Evolutionary conservation across 2,113 vertebrate genomes (phyloP).

Genomic region (Rhegmatorhina hoffmannsi): DNA sequence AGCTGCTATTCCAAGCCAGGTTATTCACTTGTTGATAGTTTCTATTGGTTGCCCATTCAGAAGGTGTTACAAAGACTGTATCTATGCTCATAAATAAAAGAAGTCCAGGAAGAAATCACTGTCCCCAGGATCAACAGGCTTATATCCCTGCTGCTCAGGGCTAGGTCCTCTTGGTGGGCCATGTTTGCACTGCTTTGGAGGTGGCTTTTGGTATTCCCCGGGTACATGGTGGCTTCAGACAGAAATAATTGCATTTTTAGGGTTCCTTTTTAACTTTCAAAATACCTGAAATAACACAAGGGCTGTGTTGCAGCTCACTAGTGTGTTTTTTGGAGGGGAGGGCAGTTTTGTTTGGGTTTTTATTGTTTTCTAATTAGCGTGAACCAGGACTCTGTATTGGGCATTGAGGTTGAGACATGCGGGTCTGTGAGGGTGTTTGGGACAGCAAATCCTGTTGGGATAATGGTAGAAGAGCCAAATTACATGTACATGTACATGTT

Average conservation of each 20-base stretch:
- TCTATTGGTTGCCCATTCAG: neutral
- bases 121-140: neutral
- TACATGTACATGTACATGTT: no score
- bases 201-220: neutral
- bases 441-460: neutral
- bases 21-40: neutral
- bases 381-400: neutral
- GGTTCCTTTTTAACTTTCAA: neutral
- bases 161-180: neutral
- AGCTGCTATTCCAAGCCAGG: neutral
- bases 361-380: fast-evolving
- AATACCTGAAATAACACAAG: neutral
- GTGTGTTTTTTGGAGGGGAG: neutral
- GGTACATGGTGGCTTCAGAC: neutral
- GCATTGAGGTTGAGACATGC: neutral
- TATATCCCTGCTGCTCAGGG: neutral
- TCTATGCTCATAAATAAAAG: neutral
- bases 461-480: neutral
- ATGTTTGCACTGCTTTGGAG: neutral
- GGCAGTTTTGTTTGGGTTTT: neutral
- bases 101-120: neutral
- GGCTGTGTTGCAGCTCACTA: neutral
- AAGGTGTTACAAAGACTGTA: neutral
- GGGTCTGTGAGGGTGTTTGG: neutral
- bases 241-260: neutral